Evolutionary conservation across 1,140 invertebrate genomes (phyloP).

Genomic region (Streblospio benedicti): DNA sequence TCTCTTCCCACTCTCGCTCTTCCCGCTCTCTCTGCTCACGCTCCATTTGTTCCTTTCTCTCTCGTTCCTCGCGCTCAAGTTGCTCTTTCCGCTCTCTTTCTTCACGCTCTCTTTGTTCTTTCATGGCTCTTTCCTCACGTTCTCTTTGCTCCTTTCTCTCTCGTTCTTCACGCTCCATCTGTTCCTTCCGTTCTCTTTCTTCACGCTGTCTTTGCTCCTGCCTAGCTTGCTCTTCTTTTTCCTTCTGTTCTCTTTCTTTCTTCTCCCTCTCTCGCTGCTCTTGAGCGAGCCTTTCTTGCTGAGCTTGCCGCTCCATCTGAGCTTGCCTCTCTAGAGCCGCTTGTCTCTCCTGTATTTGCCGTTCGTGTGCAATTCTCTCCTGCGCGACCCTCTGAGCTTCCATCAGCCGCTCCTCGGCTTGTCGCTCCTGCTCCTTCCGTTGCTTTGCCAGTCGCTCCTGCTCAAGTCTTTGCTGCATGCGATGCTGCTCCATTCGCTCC

Average conservation of each 20-base stretch:
- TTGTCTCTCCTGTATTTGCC: too few species aligned
- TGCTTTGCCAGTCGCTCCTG: too few species aligned
- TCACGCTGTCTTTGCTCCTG: neutral
- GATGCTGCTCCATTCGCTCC: neutral
- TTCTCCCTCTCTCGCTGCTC: conserved; percentile 13
- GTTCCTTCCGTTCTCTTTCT: conserved; percentile 19
- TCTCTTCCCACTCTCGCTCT: conserved; percentile 22
- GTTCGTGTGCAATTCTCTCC: too few species aligned
- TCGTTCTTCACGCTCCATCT: conserved; percentile 11
- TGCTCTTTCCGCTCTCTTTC: conserved; percentile 8
- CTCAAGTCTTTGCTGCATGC: conserved; percentile 2
- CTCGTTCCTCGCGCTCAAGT: conserved; percentile 10
- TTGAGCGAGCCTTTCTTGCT: neutral
- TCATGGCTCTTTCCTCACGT: conserved; percentile 19
- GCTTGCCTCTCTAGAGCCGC: too few species aligned
- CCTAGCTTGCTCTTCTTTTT: neutral
- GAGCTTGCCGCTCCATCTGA: neutral
- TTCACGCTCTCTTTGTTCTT: conserved; percentile 13
- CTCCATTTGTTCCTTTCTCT: conserved; percentile 7
- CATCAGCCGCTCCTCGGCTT: too few species aligned
- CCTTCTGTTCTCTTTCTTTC: conserved; percentile 15
- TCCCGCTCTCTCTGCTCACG: conserved; percentile 20
- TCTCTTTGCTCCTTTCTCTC: conserved; percentile 15
- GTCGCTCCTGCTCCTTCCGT: too few species aligned
- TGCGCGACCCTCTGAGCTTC: too few species aligned